Evolutionary conservation across 2,888 invertebrate species (phyloP), one percentile per base, ranked within the genome.

Genomic region (Plemyria rubiginata): DNA sequence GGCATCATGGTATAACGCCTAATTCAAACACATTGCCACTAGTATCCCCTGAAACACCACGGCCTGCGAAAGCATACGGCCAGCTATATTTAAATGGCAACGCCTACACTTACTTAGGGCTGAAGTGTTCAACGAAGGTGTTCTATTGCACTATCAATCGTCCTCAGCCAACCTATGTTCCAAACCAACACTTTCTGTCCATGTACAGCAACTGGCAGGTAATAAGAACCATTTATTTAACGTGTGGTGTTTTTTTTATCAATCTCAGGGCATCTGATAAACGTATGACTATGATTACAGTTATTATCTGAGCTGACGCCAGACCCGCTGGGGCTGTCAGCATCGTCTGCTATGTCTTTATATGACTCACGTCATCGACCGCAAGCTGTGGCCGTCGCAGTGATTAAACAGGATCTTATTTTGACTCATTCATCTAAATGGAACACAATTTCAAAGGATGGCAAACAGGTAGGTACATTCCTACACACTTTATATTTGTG

Each of bases 201-300:
- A 99, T 99, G 99, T 99, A 99, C 85, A 98, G 98, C 57, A 98
- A 98, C 84, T 99, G 99, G 97, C 96, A 96, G 92, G 96, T 96
- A 82, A 93, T 75, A 78, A 73, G 45, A 41, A 40, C 16, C 11
- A 54, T 28, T 15, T 13, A 38, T 75, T 64, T 61, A 65, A 54
- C 46, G 45, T 48, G 16, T 50, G 40, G 50, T 60, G 38, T 49
- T 41, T 56, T 64, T 48, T 16, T 50, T 51, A 55, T 59, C 28
- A 52, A 60, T 55, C 43, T 38, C n/a, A 52, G 60, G 16, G 16
- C 50, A 54, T 53, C 63, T 73, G 68, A 73, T 79, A 80, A 76
- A 81, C 76, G 77, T 68, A 70, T 79, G 65, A 72, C 70, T 79
- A 73, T 88, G 72, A 86, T 88, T 91, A 80, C 94, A 95, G 93